Conservation (phyloP, 2,888 invertebrate species). For the Eucriotettix oculatus region DNA sequence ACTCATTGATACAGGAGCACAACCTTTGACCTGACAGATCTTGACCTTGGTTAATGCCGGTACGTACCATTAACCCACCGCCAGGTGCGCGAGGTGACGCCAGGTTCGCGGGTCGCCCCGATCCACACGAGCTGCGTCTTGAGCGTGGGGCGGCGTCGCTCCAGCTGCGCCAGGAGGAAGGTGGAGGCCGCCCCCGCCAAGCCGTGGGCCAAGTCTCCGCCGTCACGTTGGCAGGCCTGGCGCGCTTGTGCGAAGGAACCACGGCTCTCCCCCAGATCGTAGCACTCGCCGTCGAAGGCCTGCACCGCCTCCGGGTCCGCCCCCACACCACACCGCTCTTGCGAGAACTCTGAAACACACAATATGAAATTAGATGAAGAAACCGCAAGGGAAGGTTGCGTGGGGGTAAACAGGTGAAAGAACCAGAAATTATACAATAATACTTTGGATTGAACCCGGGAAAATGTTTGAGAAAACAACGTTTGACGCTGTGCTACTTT, state of each 20-base stretch:
- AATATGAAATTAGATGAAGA: no score
- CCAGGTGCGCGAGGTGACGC: conserved; percentile 68
- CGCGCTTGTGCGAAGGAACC: conserved; percentile 70
- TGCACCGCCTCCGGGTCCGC: conserved; percentile 61
- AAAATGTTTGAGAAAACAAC: no score
- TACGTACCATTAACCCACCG: conserved; percentile 73
- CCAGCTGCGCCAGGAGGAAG: conserved; percentile 61
- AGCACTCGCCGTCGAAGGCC: conserved; percentile 72
- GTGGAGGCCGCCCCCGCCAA: conserved; percentile 41
- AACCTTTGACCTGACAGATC: no score
- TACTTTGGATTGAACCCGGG: no score
- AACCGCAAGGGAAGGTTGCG: no score
- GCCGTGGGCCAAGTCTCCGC: conserved; percentile 54
- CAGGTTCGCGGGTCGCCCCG: conserved; percentile 76
- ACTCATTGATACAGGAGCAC: no score
- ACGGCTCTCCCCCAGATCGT: conserved; percentile 68
- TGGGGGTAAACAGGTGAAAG: no score
- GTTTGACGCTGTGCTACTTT: no score
- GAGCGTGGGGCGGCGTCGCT: conserved; percentile 57
- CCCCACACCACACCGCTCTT: conserved; percentile 62
- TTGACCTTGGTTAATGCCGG: not conserved
- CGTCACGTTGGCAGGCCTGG: conserved; percentile 49
- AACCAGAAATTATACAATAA: no score
- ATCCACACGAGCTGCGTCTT: conserved; percentile 85
- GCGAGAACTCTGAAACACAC: conserved; percentile 53